A percentile compares a stretch with the other conserved stretches of the same genome.
Conservation (phyloP, 1,140 invertebrate species). For the Ephestia elutella region DNA sequence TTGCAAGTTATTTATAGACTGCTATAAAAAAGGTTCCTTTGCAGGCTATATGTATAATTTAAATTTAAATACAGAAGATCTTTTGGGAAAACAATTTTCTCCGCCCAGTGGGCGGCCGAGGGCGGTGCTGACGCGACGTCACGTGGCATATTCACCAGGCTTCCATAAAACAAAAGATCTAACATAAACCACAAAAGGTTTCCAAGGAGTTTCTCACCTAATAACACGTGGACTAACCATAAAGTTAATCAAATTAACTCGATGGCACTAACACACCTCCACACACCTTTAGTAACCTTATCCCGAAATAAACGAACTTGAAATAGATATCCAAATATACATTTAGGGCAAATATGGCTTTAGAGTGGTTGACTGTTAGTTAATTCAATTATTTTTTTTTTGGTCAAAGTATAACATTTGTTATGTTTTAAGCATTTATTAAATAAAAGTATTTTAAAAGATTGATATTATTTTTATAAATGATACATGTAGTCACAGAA, state of each 20-base stretch:
- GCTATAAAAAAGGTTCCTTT: not conserved
- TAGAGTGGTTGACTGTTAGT: not conserved
- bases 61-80: not conserved
- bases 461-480: too few relatives aligned
- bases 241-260: too few relatives aligned
- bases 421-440: too few relatives aligned
- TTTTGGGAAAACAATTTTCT: conserved; percentile 15
- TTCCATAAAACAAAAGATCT: conserved; percentile 23
- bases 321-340: conserved; percentile 10
- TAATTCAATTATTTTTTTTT: not conserved
- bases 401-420: too few relatives aligned
- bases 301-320: conserved; percentile 5
- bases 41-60: not conserved
- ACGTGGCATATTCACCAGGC: conserved; percentile 37
- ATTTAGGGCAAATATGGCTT: not conserved
- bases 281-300: conserved; percentile 11
- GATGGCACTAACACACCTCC: too few relatives aligned
- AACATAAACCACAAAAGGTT: not conserved
- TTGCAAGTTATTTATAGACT: not conserved
- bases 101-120: conserved; percentile 26
- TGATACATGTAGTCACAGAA: too few relatives aligned
- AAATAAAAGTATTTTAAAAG: too few relatives aligned
- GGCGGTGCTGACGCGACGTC: conserved; percentile 28
- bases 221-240: not conserved
- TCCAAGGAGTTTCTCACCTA: not conserved